Percentiles rank a stretch among this genome's conserved stretches.
Conservation (phyloP, 2,888 invertebrate genomes). For the Molorchus minor region DNA sequence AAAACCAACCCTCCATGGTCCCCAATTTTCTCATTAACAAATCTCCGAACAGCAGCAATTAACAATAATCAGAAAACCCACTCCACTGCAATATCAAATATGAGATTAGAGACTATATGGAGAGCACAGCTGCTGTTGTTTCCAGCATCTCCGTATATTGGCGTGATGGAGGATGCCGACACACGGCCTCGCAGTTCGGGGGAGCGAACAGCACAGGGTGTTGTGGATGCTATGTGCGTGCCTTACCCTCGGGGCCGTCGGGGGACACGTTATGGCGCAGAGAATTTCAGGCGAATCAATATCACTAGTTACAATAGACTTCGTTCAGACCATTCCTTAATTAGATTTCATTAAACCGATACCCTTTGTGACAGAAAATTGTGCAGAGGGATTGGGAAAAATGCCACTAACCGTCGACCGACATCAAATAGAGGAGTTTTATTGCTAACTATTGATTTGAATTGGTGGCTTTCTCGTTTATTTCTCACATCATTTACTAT, state of each 20-base stretch:
- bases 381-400: conserved; percentile 32
- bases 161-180: conserved; percentile 26
- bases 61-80: background rate
- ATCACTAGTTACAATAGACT: conserved; percentile 46
- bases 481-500: conserved; percentile 8
- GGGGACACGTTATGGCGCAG: conserved; percentile 39
- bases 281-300: conserved; percentile 44
- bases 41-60: too few species aligned
- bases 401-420: conserved; percentile 15
- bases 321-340: conserved; percentile 39
- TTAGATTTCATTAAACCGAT: conserved; percentile 45
- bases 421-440: conserved; percentile 15
- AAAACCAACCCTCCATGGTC: too few species aligned
- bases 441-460: conserved; percentile 17
- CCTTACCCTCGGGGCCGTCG: conserved; percentile 37
- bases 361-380: conserved; percentile 42
- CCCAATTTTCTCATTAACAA: too few species aligned
- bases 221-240: conserved; percentile 47
- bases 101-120: conserved; percentile 22
- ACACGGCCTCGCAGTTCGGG: background rate
- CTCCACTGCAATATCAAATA: conserved; percentile 8
- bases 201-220: conserved; percentile 28
- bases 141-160: conserved; percentile 29
- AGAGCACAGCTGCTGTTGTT: conserved; percentile 30
- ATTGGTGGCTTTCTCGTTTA: conserved; percentile 10